phyloP scores from a whole-genome alignment of 2,888 invertebrate genomes.

The Ernsta delagoae region DNA sequence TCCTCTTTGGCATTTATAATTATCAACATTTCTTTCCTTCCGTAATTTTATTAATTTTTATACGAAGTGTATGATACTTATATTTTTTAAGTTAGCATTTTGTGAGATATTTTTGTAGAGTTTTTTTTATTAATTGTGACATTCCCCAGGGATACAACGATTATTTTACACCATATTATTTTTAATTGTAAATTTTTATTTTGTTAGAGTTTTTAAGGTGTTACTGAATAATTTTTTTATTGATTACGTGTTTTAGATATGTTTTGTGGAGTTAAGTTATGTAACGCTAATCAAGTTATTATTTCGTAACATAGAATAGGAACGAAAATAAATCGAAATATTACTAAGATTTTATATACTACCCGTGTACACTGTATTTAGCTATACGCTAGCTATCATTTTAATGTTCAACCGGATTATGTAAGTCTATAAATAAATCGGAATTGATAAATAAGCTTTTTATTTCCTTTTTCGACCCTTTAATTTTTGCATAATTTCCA shows the following conservation, averaged over 20 bases:
- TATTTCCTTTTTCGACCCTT: slow-evolving; percentile 37
- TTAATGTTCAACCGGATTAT: slow-evolving; percentile 62
- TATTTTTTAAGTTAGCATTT: slow-evolving; percentile 56
- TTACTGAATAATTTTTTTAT: slow-evolving; percentile 48
- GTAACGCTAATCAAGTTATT: slow-evolving; percentile 40
- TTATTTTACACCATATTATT: slow-evolving; percentile 65
- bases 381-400: slow-evolving; percentile 62
- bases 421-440: slow-evolving; percentile 76
- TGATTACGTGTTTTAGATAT: slow-evolving; percentile 45
- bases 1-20: slow-evolving; percentile 63
- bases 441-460: slow-evolving; percentile 69
- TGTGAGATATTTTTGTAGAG: slow-evolving; percentile 73
- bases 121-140: slow-evolving; percentile 59
- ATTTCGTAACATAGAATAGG: slow-evolving; percentile 43
- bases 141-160: slow-evolving; percentile 76
- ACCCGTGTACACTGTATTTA: slow-evolving; percentile 54
- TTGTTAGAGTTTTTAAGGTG: slow-evolving; percentile 70
- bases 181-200: slow-evolving; percentile 78
- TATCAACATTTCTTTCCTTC: slow-evolving; percentile 38
- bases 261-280: slow-evolving; percentile 44
- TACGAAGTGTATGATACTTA: slow-evolving; percentile 63
- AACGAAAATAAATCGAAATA: slow-evolving; percentile 44
- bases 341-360: slow-evolving; percentile 42
- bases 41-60: slow-evolving; percentile 49
- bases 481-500: too few species aligned